Base-by-base conservation (phyloP, 2,888 invertebrate species). In the Sarcophaga caerulescens region DNA sequence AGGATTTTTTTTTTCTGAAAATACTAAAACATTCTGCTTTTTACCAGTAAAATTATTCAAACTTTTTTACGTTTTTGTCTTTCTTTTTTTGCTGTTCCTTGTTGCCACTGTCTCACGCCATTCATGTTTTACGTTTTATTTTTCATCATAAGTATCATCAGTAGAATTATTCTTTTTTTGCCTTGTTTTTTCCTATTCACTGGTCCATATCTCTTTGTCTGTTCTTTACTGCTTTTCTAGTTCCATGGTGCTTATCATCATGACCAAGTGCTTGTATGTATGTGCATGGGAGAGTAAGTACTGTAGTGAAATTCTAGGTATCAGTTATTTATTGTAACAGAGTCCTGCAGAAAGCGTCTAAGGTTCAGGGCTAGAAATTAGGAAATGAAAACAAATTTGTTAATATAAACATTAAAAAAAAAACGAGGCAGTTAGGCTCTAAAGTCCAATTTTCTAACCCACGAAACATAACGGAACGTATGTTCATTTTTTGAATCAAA, bases 91-190 rank as follows among this genome's bases (percentile, higher is more conserved):
- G 73, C 52, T 57, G 45, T 66, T 45, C 65, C 70, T 84, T 69
- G 14, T 57, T 79, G 68, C 73, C 35, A 35, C 35, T 35, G 35
- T 35, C 35, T 35, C 35, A 8, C 35, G 35, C 35, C 35, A 35
- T 35, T 35, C 35, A 35, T 35, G 35, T 10, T 35, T 35, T 35
- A 35, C 8, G 35, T 77, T 76, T 74, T 73, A 44, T 76, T 85
- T 86, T 81, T 75, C 81, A 84, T 78, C 86, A 84, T 74, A 69
- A 70, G 66, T 74, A 75, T 80, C 85, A 82, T 62, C 79, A 76
- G 71, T 71, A 80, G 52, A 19, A 62, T 6, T 23, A 69, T 70
- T 4, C 47, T 14, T 23, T 69, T 19, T 25, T 6, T 25, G 35
- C 57, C 19, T 65, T 14, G 59, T 47, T 10, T 60, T 60, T 45